Base-by-base conservation (phyloP, 2,113 vertebrate species). In the Lagenorhynchus albirostris region DNA sequence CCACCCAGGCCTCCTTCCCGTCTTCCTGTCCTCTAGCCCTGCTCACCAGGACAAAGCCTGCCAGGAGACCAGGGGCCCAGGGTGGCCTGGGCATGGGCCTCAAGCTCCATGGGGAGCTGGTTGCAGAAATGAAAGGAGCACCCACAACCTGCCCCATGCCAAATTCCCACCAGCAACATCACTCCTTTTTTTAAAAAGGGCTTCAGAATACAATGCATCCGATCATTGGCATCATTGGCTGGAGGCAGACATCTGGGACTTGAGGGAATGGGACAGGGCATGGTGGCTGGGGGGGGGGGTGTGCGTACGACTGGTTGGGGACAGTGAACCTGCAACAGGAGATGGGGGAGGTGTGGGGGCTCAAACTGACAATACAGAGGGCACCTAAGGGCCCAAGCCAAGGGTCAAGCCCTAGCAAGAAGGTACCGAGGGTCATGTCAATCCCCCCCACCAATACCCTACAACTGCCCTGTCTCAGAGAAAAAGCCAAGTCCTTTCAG, bases 1-100 rank as follows among this genome's bases (percentile, higher is more conserved):
- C 96, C 92, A 50, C 95, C 92, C 97, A 88, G 94, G 58, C 85
- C 63, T 91, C 85, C 93, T 63, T 95, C 84, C 44, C 1, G 1
- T 38, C 83, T 87, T 92, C 60, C 85, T 44, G 73, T 60, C 41
- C 36, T 77, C 58, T 53, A 3, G 41, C 60, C 21, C 47, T 29
- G 38, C 62, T 89, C 74, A 81, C 38, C n/a, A 9, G 90, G 31
- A 85, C 31, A 91, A 36, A 94, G 71, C 65, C 47, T 62, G 87
- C 74, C 36, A 36, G 80, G 33, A 83, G 23, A 21, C 55, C 14
- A n/a, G 17, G n/a, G 77, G 41, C 29, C 74, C 58, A 31, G 63
- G 44, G 68, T 91, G 65, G n/a, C 26, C 31, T 44, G 80, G 83
- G 87, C 81, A 89, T 11, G 47, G 94, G 86, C 17, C 5, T 33